These are phyloP conservation scores for Myodes glareolus DNA, from an alignment of 2,113 vertebrate genomes.

Conservation along the genomic window DNA sequence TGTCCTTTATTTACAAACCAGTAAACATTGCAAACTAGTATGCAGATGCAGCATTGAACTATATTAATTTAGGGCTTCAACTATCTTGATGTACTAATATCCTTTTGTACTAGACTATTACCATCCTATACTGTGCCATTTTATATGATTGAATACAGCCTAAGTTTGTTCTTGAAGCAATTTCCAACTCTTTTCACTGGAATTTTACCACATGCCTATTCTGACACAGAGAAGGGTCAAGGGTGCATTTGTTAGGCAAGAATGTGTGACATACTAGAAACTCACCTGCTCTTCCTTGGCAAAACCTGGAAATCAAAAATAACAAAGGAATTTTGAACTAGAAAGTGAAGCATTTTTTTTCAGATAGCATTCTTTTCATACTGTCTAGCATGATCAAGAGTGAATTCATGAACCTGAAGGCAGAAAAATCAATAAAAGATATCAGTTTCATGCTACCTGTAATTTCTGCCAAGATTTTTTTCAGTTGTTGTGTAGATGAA, in stretches of 20 bases:
- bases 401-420: neutral
- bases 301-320: neutral
- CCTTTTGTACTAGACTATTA: too few species aligned
- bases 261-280: neutral
- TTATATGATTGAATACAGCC: neutral
- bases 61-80: neutral
- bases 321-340: neutral
- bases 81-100: neutral
- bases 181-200: neutral
- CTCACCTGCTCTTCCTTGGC: neutral
- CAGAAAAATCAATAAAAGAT: neutral
- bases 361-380: neutral
- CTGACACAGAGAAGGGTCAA: neutral
- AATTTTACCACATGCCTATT: neutral
- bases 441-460: neutral
- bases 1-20: neutral
- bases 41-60: neutral
- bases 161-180: neutral
- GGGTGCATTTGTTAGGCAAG: neutral
- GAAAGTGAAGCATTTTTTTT: neutral
- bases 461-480: neutral
- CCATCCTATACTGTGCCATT: neutral
- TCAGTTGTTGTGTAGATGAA: neutral
- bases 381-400: neutral
- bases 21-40: neutral